Conservation (phyloP, 1,140 invertebrate genomes). For the Zaprionus ghesquierei region DNA sequence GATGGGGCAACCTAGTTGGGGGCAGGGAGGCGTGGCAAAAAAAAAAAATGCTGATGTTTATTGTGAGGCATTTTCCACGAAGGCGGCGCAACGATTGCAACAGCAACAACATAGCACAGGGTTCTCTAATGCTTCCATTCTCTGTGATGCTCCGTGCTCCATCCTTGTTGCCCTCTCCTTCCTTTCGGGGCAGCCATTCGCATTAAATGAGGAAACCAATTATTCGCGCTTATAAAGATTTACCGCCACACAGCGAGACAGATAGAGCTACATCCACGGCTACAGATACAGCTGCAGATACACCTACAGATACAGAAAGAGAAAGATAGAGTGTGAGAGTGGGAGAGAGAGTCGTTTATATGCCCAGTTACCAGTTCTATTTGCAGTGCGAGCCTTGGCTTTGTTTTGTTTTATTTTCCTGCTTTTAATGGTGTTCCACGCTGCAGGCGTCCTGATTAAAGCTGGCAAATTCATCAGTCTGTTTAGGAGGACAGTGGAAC, state of each 20-base stretch:
- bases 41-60: slow-evolving; percentile 64
- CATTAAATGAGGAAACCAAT: slow-evolving; percentile 83
- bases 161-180: slow-evolving; percentile 23
- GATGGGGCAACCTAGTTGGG: slow-evolving; percentile 6
- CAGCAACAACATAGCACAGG: slow-evolving; percentile 1
- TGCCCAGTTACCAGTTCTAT: slow-evolving; percentile 31
- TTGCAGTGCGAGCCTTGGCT: slow-evolving; percentile 5
- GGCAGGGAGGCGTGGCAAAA: not conserved
- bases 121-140: slow-evolving; percentile 4
- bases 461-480: slow-evolving; percentile 43
- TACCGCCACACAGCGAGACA: slow-evolving; percentile 72
- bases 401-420: slow-evolving; percentile 42
- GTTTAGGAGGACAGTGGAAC: not conserved
- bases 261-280: slow-evolving; percentile 52
- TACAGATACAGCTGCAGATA: slow-evolving; percentile 51
- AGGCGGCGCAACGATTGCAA: slow-evolving; percentile 54
- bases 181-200: slow-evolving; percentile 71
- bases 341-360: slow-evolving; percentile 34
- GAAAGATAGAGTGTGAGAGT: not conserved
- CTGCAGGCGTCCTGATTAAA: slow-evolving; percentile 64
- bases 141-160: not conserved
- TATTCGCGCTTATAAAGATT: slow-evolving; percentile 82
- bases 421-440: slow-evolving; percentile 50
- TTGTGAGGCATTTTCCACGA: slow-evolving; percentile 75
- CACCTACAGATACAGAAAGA: slow-evolving; percentile 30